phyloP scores from a whole-genome alignment of 2,113 vertebrate species.

The Saiga tatarica region DNA sequence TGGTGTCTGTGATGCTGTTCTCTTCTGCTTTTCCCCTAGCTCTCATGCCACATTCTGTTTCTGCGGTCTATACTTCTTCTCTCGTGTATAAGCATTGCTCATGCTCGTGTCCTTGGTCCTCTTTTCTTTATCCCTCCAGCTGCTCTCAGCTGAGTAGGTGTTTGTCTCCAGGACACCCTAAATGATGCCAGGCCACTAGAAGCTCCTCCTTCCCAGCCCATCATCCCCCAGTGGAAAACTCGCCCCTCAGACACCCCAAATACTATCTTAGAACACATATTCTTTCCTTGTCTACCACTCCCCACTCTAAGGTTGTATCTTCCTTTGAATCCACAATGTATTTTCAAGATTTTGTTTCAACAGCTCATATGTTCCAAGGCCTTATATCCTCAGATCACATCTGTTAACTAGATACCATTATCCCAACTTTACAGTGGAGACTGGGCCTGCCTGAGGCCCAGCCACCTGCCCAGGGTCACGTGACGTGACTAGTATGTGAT shows the following conservation, averaged over 20 bases:
- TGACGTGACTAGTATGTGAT: fast-evolving
- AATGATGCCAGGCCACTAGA: neutral
- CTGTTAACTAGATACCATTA: neutral
- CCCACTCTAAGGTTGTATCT: neutral
- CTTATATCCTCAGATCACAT: neutral
- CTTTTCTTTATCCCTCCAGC: neutral
- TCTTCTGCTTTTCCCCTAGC: neutral
- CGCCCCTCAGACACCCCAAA: neutral
- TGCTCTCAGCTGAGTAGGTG: neutral
- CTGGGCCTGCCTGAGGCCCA: neutral
- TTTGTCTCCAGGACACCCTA: neutral
- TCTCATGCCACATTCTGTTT: neutral
- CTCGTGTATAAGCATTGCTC: neutral
- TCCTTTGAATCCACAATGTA: neutral
- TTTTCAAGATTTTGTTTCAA: neutral
- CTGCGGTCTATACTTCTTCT: neutral
- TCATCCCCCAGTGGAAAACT: neutral
- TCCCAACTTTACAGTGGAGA: neutral
- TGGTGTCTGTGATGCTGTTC: neutral
- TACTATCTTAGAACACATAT: neutral
- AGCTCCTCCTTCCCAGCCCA: neutral
- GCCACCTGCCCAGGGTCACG: neutral
- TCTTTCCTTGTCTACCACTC: neutral
- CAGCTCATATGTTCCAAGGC: neutral
- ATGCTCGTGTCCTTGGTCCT: neutral